Conservation (phyloP, 2,113 vertebrate species). For the Calyptomena viridis region DNA sequence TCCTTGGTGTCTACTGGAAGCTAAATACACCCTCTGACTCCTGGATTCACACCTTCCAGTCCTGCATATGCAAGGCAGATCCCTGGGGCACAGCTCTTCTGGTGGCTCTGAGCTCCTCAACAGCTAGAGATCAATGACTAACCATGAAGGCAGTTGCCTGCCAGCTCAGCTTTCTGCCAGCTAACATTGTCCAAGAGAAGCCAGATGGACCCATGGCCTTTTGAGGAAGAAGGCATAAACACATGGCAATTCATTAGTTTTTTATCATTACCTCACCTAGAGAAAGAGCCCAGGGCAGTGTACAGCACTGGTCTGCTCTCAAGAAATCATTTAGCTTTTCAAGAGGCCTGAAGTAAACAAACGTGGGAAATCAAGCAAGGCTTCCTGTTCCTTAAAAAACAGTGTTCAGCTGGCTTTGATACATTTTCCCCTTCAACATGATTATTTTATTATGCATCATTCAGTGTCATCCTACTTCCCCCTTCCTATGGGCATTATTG, state of each 20-base stretch:
- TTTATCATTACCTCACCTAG: background rate
- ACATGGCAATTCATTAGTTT: background rate
- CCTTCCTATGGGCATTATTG: background rate
- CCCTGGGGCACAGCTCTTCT: background rate
- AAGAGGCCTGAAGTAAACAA: background rate
- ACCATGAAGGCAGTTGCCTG: background rate
- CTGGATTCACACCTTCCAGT: background rate
- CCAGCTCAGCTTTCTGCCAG: background rate
- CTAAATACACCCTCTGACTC: background rate
- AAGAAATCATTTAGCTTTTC: background rate
- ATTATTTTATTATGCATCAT: background rate
- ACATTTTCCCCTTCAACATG: background rate
- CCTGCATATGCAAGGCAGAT: background rate
- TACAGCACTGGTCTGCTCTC: background rate
- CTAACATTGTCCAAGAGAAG: background rate
- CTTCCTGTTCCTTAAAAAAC: background rate
- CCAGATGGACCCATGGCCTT: background rate
- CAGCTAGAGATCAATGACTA: background rate
- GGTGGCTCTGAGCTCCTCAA: background rate
- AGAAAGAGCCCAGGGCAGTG: rapidly evolving
- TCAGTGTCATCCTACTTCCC: background rate
- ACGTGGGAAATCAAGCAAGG: background rate
- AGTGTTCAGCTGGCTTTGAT: background rate
- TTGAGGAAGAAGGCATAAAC: background rate
- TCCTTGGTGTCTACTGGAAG: background rate